Evolutionary conservation across 2,113 vertebrate species (phyloP).

Genomic region (Glaucidium brasilianum): DNA sequence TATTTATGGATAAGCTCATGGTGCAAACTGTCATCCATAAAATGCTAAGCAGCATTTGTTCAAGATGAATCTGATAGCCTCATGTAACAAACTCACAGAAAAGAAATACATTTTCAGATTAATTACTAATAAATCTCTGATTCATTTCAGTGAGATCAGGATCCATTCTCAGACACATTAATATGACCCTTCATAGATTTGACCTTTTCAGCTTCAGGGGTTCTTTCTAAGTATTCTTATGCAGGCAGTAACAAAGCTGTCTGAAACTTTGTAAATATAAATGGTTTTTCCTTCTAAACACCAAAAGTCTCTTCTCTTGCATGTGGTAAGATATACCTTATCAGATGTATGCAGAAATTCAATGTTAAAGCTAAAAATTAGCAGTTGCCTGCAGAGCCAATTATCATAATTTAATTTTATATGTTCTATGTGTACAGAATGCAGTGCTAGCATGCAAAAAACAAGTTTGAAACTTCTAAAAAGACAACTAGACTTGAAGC

Average conservation of each 20-base stretch:
- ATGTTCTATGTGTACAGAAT: not conserved
- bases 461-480: not conserved
- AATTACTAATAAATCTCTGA: not conserved
- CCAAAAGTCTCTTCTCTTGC: not conserved
- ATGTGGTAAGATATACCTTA: not conserved
- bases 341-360: not conserved
- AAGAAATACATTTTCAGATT: not conserved
- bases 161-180: not conserved
- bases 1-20: not conserved
- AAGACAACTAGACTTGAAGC: not conserved
- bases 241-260: not conserved
- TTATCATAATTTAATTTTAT: not conserved
- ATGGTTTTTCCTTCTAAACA: not conserved
- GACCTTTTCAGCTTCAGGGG: not conserved
- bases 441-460: not conserved
- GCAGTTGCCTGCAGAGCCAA: not conserved
- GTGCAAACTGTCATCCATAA: not conserved
- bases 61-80: not conserved
- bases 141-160: not conserved
- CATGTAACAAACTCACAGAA: not conserved
- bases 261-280: not conserved
- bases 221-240: not conserved
- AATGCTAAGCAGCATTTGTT: not conserved
- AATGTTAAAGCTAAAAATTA: not conserved
- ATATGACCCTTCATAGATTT: not conserved